Evolutionary conservation across 2,797 vertebrate genomes (phyloP).

Genomic region (Enteromius mattozi): DNA sequence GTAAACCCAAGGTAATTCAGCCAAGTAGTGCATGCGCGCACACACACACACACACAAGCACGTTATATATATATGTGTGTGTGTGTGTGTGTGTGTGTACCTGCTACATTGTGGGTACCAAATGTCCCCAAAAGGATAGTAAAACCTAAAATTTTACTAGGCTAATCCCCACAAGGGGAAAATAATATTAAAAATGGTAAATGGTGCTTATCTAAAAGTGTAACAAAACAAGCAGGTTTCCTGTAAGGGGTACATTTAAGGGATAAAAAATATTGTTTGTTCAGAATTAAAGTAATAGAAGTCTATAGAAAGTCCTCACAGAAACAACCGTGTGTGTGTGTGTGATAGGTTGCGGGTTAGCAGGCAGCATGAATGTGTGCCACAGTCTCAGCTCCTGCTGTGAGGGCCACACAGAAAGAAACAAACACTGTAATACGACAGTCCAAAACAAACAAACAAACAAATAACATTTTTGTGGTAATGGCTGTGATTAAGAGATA

Average conservation of each 20-base stretch:
- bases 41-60: not conserved
- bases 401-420: constrained; percentile 62
- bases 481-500: constrained; percentile 79
- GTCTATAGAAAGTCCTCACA: too few relatives aligned
- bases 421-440: constrained; percentile 71
- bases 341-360: constrained; percentile 25
- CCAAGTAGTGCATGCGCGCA: not conserved
- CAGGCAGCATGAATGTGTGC: constrained; percentile 20
- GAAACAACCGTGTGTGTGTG: not conserved
- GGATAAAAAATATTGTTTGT: too few relatives aligned
- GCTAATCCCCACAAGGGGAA: too few relatives aligned
- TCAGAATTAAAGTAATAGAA: too few relatives aligned
- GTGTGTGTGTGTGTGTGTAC: not conserved
- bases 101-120: too few relatives aligned
- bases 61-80: too few relatives aligned
- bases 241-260: too few relatives aligned
- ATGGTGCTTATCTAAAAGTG: too few relatives aligned
- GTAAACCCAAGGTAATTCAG: not conserved
- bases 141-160: too few relatives aligned
- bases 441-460: constrained; percentile 60
- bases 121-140: too few relatives aligned
- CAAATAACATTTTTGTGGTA: constrained; percentile 72
- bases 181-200: too few relatives aligned
- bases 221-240: too few relatives aligned
- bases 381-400: constrained; percentile 36